These are phyloP conservation scores for Heliocidaris tuberculata DNA, from an alignment of 35 echinoderm and acorn worm genomes.

Conservation along the genomic window DNA sequence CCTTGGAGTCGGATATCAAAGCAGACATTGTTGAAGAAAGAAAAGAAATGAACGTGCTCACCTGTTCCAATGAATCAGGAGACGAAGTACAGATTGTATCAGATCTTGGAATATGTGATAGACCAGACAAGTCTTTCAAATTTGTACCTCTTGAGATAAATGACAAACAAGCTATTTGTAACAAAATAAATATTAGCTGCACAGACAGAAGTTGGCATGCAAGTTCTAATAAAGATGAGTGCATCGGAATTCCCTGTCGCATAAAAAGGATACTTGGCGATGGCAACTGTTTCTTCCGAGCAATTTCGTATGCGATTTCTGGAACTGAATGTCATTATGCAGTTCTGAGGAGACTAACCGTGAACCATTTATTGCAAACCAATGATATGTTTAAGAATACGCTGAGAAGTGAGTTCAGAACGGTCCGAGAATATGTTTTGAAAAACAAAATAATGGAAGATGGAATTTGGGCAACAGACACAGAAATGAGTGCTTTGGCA, in stretches of 20 bases:
- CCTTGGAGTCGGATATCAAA: background rate
- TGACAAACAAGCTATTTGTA: background rate
- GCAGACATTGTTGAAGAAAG: background rate
- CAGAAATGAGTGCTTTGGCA: slow-evolving; percentile 55
- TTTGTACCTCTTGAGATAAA: slow-evolving; percentile 25
- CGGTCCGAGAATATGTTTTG: slow-evolving; percentile 9
- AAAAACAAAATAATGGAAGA: slow-evolving; percentile 38
- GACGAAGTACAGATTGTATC: background rate
- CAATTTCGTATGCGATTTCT: slow-evolving; percentile 50
- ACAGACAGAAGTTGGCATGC: background rate
- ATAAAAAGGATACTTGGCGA: slow-evolving; percentile 34
- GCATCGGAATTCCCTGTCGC: background rate
- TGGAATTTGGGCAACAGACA: slow-evolving; percentile 31
- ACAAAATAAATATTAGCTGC: background rate
- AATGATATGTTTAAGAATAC: background rate
- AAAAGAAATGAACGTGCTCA: background rate
- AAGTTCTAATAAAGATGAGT: background rate
- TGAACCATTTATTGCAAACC: slow-evolving; percentile 34
- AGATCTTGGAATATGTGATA: slow-evolving; percentile 38
- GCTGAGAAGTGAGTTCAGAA: background rate
- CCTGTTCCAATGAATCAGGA: background rate
- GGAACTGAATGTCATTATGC: slow-evolving; percentile 46
- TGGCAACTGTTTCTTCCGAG: slow-evolving; percentile 50
- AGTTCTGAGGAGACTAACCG: slow-evolving; percentile 41
- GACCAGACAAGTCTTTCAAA: slow-evolving; percentile 50